A percentile compares a stretch with the other conserved stretches of the same genome.
phyloP scores from a whole-genome alignment of 2,888 invertebrate species.

The Campoletis raptor region DNA sequence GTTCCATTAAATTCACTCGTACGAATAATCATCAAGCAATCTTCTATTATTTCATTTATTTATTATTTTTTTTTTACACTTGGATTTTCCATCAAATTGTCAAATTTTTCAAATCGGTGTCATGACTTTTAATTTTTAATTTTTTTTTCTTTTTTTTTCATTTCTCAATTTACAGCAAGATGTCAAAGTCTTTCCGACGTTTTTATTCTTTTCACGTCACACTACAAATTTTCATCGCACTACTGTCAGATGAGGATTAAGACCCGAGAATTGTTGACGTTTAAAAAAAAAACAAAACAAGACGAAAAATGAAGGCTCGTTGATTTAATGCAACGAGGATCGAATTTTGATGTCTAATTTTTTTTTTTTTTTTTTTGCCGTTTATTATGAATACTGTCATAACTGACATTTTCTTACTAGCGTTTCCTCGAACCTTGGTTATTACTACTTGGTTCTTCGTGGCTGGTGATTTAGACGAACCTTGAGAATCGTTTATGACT shows the following conservation, averaged over 20 bases:
- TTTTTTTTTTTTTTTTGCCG: not conserved
- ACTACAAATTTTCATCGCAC: not conserved
- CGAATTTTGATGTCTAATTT: conserved; percentile 6
- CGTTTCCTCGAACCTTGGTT: conserved; percentile 47
- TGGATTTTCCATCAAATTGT: not conserved
- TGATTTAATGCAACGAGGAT: not conserved
- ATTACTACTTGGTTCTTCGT: conserved; percentile 45
- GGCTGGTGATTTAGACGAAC: conserved; percentile 27
- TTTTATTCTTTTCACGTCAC: not conserved
- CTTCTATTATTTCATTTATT: not conserved
- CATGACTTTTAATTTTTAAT: too few species aligned
- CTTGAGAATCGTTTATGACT: conserved; percentile 46
- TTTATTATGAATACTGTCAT: conserved; percentile 3
- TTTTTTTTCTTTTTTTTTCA: not conserved
- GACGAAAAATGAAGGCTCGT: not conserved
- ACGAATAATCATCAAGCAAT: not conserved
- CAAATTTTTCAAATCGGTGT: not conserved
- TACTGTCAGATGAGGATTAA: not conserved
- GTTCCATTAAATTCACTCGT: not conserved
- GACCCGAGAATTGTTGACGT: not conserved
- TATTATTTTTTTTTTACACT: not conserved
- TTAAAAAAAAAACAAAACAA: not conserved
- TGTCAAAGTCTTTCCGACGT: not conserved
- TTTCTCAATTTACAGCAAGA: not conserved
- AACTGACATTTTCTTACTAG: not conserved